phyloP scores from a whole-genome alignment of 2,888 invertebrate species.

The Eueremaeus valkanovi region DNA sequence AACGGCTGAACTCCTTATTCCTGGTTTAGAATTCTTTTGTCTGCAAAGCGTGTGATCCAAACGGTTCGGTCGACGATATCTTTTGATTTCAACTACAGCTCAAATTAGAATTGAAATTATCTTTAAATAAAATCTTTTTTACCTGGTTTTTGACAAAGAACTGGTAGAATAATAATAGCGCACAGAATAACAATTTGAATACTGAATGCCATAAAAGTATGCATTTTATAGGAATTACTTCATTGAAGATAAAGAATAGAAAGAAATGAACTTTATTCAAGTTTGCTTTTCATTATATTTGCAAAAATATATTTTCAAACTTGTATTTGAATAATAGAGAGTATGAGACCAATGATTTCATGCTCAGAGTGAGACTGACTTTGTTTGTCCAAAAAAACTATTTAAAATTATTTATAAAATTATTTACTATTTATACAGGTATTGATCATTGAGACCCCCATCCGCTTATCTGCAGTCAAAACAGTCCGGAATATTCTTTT shows the following conservation, averaged over 20 bases:
- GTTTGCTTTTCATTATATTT: no score
- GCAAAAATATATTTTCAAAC: no score
- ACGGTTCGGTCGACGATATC: conserved; percentile 20
- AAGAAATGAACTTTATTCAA: no score
- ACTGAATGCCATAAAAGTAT: no score
- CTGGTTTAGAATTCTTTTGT: neutral
- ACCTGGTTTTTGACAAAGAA: neutral
- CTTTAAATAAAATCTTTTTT: neutral
- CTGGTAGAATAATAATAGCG: no score
- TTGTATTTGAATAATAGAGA: no score
- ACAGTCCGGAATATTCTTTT: neutral
- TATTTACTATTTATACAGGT: conserved; percentile 7
- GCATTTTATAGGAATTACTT: no score
- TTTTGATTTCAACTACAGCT: neutral
- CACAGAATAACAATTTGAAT: no score
- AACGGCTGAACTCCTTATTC: conserved; percentile 14
- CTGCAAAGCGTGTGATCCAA: conserved; percentile 11
- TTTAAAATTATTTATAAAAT: neutral
- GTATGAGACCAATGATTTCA: no score
- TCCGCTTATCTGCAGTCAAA: neutral
- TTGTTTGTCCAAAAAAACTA: neutral
- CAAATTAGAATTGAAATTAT: neutral
- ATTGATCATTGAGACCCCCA: conserved; percentile 8
- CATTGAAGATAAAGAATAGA: no score
- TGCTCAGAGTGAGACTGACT: neutral